phyloP scores from a whole-genome alignment of 2,888 invertebrate genomes.

The Cryptophagus acutangulus region DNA sequence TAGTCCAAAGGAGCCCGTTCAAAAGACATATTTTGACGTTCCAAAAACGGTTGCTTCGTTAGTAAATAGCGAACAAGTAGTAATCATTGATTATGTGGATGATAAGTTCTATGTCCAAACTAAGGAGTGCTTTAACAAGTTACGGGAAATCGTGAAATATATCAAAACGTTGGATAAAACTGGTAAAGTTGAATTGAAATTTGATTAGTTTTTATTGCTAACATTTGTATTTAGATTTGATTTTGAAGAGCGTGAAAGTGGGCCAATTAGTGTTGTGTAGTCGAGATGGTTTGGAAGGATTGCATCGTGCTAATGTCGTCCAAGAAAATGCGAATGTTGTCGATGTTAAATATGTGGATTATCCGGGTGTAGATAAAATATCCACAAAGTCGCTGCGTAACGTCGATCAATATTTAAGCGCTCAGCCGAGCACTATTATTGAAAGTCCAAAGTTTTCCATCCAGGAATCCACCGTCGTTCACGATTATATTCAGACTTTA shows the following conservation, averaged over 20 bases:
- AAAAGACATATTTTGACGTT: background rate
- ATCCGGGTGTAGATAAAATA: constrained; percentile 27
- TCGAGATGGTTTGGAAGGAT: constrained; percentile 20
- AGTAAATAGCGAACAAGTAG: constrained; percentile 26
- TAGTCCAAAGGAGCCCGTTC: background rate
- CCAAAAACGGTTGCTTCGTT: constrained; percentile 15
- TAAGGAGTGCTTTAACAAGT: constrained; percentile 25
- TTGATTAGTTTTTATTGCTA: constrained; percentile 5
- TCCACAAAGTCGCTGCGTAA: constrained; percentile 29
- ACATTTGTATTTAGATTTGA: background rate
- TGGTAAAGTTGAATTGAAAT: too few species aligned
- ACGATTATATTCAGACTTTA: too few species aligned
- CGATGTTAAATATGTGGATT: constrained; percentile 34
- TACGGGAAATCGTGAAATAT: constrained; percentile 26
- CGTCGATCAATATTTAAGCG: too few species aligned
- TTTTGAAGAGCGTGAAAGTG: background rate
- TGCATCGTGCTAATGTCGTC: constrained; percentile 32
- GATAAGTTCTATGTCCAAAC: constrained; percentile 31
- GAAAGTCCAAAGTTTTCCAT: too few species aligned
- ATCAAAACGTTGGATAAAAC: constrained; percentile 21
- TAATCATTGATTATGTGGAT: constrained; percentile 23
- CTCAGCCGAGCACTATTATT: too few species aligned
- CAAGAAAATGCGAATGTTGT: constrained; percentile 21
- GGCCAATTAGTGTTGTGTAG: constrained; percentile 33
- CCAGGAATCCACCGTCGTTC: too few species aligned